These are phyloP conservation scores for Phenganax subtilis DNA, from an alignment of 92 coral and sea anemone genomes.

Conservation along the genomic window DNA sequence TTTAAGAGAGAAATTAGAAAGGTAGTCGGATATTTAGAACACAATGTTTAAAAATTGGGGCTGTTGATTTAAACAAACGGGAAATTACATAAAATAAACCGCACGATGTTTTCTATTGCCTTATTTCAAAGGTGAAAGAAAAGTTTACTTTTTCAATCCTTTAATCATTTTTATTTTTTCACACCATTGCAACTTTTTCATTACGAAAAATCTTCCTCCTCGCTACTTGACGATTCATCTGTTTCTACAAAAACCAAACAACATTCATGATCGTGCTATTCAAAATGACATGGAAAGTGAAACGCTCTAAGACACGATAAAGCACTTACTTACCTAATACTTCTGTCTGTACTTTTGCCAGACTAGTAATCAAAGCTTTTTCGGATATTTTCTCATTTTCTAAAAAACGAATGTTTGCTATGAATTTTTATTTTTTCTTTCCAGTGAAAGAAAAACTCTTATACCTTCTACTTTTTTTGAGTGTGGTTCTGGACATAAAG, in stretches of 20 bases:
- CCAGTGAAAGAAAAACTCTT: too few species aligned
- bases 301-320: neutral
- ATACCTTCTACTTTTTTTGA: neutral
- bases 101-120: neutral
- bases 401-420: too few species aligned
- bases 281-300: too few species aligned
- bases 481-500: neutral
- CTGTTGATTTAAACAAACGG: neutral
- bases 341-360: slow-evolving; percentile 6
- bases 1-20: too few species aligned
- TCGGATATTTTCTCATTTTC: neutral
- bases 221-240: slow-evolving; percentile 28
- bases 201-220: slow-evolving; percentile 8
- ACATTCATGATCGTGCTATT: neutral
- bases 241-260: slow-evolving; percentile 1
- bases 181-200: neutral
- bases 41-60: neutral
- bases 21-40: too few species aligned
- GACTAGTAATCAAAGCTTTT: neutral
- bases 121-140: neutral
- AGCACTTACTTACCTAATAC: neutral
- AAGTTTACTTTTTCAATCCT: neutral
- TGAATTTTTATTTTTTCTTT: too few species aligned
- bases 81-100: neutral
- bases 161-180: neutral